Conservation (phyloP, 2,797 vertebrate species). For the Siniperca scherzeri region DNA sequence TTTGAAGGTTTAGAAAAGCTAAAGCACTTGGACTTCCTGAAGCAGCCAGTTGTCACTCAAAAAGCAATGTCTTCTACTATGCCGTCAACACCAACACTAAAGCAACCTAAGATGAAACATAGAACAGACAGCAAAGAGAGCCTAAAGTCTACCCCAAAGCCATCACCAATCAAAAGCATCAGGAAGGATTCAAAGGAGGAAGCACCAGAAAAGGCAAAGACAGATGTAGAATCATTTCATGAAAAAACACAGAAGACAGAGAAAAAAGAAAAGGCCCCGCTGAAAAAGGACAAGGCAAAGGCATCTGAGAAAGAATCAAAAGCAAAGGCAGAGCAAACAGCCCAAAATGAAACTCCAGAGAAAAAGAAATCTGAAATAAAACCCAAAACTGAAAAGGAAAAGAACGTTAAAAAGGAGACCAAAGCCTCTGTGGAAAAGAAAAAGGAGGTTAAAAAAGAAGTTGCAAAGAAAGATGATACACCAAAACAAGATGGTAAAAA, state of each 20-base stretch:
- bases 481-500: constrained; percentile 91
- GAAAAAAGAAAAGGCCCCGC: constrained; percentile 90
- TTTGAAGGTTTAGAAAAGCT: constrained; percentile 97
- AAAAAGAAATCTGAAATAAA: constrained; percentile 91
- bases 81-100: constrained; percentile 87
- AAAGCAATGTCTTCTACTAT: constrained; percentile 88
- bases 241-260: constrained; percentile 90
- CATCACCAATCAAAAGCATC: constrained; percentile 87
- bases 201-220: constrained; percentile 85
- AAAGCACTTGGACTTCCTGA: constrained; percentile 96
- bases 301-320: constrained; percentile 86
- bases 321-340: constrained; percentile 85
- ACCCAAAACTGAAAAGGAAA: constrained; percentile 90
- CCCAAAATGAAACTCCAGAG: constrained; percentile 87
- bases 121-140: constrained; percentile 96
- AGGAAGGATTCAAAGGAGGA: constrained; percentile 95
- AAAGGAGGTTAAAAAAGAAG: constrained; percentile 91
- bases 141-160: constrained; percentile 90
- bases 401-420: constrained; percentile 89
- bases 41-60: constrained; percentile 93
- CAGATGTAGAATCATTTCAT: constrained; percentile 76
- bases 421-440: constrained; percentile 92
- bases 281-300: constrained; percentile 92
- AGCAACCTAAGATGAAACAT: constrained; percentile 94
- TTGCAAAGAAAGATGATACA: constrained; percentile 87